These are phyloP conservation scores for Physella acuta DNA, from an alignment of 1,140 invertebrate genomes.

Conservation along the genomic window DNA sequence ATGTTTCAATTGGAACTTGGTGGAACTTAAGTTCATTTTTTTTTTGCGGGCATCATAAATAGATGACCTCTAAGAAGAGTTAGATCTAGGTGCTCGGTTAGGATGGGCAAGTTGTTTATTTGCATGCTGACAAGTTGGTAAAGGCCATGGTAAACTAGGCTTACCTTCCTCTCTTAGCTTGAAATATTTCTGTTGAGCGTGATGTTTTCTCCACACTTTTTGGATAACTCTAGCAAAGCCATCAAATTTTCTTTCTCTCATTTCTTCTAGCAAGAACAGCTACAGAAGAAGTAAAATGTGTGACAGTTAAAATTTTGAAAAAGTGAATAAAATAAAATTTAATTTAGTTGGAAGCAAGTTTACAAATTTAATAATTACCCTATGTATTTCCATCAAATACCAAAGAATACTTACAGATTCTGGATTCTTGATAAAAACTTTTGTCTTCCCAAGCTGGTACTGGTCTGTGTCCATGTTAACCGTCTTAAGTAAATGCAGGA, in stretches of 20 bases:
- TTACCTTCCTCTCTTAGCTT: constrained; percentile 68
- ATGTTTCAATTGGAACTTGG: no score
- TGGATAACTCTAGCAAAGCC: constrained; percentile 72
- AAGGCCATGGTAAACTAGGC: background rate
- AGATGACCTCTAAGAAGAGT: no score
- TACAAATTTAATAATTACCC: background rate
- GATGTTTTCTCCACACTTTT: constrained; percentile 73
- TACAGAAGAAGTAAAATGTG: constrained; percentile 41
- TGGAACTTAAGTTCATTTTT: no score
- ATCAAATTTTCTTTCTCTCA: constrained; percentile 73
- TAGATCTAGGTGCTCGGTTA: no score
- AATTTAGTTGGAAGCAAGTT: background rate
- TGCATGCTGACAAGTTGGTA: no score
- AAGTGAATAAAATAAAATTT: background rate
- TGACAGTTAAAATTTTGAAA: background rate
- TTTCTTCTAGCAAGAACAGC: constrained; percentile 76
- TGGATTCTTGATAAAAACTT: constrained; percentile 78
- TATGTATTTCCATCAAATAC: background rate
- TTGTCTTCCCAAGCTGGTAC: constrained; percentile 73
- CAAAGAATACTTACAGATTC: constrained; percentile 67
- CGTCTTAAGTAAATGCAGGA: constrained; percentile 67
- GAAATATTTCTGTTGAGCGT: constrained; percentile 67
- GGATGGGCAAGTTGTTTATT: no score
- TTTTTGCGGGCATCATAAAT: no score
- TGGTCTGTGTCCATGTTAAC: constrained; percentile 70